A percentile compares a stretch with the other conserved stretches of the same genome.
These are phyloP conservation scores for Fregata magnificens DNA, from an alignment of 2,113 vertebrate species.

Conservation along the genomic window DNA sequence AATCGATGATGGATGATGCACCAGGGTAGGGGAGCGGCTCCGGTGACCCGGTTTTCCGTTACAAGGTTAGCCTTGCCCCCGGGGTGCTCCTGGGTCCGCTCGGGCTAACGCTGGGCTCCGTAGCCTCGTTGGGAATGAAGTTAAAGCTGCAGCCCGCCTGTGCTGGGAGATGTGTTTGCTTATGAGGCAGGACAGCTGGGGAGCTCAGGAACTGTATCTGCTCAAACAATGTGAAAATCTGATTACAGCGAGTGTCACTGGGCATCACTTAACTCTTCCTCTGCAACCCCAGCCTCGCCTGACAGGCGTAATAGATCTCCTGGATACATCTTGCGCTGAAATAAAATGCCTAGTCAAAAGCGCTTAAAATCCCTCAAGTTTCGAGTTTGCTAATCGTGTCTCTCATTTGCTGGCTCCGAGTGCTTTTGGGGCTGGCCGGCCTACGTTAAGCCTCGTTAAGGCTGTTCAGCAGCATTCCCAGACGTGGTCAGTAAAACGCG, in stretches of 20 bases:
- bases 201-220: slow-evolving; percentile 33
- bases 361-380: slow-evolving; percentile 49
- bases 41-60: background rate
- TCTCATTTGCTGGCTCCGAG: background rate
- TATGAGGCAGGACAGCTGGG: slow-evolving; percentile 54
- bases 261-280: slow-evolving; percentile 52
- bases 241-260: slow-evolving; percentile 52
- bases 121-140: background rate
- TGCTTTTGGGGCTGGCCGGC: slow-evolving; percentile 45
- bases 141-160: background rate
- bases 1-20: background rate
- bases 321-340: slow-evolving; percentile 24
- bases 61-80: background rate
- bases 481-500: background rate
- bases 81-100: fast-evolving
- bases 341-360: slow-evolving; percentile 67
- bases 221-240: slow-evolving; percentile 57
- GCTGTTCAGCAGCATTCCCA: background rate
- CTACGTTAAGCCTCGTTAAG: slow-evolving; percentile 35
- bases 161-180: background rate
- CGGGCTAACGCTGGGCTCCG: background rate
- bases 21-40: background rate
- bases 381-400: slow-evolving; percentile 19
- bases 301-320: slow-evolving; percentile 64
- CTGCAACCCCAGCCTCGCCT: slow-evolving; percentile 46